Base-by-base conservation (phyloP, 2,113 vertebrate genomes). In the Morphnarchus princeps region DNA sequence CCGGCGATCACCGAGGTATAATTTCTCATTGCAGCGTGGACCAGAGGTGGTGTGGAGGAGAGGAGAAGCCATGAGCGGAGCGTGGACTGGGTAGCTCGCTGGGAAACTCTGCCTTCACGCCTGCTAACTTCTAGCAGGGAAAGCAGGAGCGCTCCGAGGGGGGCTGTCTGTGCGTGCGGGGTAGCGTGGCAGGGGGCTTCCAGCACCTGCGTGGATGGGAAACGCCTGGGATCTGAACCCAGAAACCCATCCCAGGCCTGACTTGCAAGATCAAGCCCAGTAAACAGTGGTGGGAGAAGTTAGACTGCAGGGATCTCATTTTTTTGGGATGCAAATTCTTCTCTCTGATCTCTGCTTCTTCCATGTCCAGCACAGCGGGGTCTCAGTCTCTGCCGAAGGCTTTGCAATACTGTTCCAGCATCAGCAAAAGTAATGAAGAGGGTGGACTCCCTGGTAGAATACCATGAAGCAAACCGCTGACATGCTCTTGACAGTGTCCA, bases 1-100 rank as follows among this genome's bases (percentile, higher is more conserved):
- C 55, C 66, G 25, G 65, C 2, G 1, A 32, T 45, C 0, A 0
- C 69, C 2, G 11, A 11, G 9, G 45, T 65, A 4, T 47, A 2
- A 38, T 63, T 80, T 73, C 47, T 69, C 7, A 22, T 20, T 42
- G 47, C 43, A 65, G 38, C 2, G 7, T 38, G 58, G 55, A 20
- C 34, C 34, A 8, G 52, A 0, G 4, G 16, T 45, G 42, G 14
- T 28, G 62, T 13, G 55, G 63, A 45, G 52, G 10, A 65, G 54
- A 59, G 34, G 43, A 49, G 72, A 89, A 54, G 54, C 29, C 0
- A 0, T 11, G 28, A 65, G 59, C 25, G 43, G 87, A 89, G 78
- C n/a, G 57, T 0, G 0, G n/a, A 5, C 47, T 29, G 13, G 11
- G 16, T 12, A 54, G 40, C 40, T 85, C 4, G 1, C 8, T 25